Evolutionary conservation across 2,888 invertebrate species (phyloP), one percentile per base, ranked within the genome.

Genomic region (Andrena trimmerana): DNA sequence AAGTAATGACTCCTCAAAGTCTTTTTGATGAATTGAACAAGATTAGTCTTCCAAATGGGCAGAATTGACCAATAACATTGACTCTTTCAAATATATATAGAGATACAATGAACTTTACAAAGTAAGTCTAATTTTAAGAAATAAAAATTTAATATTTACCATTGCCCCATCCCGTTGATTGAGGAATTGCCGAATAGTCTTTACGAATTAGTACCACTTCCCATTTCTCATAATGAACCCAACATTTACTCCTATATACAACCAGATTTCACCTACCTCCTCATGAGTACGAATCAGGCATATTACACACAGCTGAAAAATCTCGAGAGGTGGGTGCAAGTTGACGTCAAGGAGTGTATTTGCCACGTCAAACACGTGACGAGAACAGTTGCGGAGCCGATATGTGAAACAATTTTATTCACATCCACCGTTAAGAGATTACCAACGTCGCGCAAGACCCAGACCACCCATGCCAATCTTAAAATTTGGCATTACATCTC

Each of bases 21-120:
- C 57, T 73, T 20, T 33, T 36, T 4, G 0, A 62, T n/a, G 33
- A 36, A 72, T 8, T 63, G n/a, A 72, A n/a, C 13, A 59, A n/a
- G 13, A 8, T 62, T 20, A n/a, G 16, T 24, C 52, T 71, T 0
- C 50, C n/a, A 7, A 50, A 31, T 20, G 62, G 31, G 10, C 5
- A 24, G 0, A 62, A 71, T 20, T 62, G 71, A 52, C 62, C 71
- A 3, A 50, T 50, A 3, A n/a, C 20, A 10, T 4, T 71, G 33
- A 50, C 31, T 13, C 13, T 10, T 36, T 36, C 36, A 36, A 36
- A 36, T 36, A 36, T 36, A 10, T 36, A 10, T 36, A 10, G 3
- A 36, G 36, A 33, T 36, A 33, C 33, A 33, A 8, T 8, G 33
- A 33, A 33, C 33, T 33, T 33, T 33, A 8, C 33, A 33, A 33